phyloP scores from a whole-genome alignment of 2,797 vertebrate genomes.

The Triplophysa bombifrons region DNA sequence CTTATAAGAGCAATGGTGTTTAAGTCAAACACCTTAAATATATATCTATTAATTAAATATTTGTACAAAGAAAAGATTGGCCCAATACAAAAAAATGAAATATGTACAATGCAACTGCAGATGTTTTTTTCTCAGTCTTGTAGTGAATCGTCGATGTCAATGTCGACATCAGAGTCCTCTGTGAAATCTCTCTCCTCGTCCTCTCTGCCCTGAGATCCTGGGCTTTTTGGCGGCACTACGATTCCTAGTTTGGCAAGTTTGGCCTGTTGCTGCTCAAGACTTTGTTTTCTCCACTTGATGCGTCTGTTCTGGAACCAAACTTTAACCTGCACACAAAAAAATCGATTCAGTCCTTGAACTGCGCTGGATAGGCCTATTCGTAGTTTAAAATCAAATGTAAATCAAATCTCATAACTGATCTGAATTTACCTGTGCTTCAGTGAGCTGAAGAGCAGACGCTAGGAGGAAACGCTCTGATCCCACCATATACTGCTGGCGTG shows the following conservation, averaged over 20 bases:
- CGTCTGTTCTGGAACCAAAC: constrained; percentile 87
- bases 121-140: constrained; percentile 59
- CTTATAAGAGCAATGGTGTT: constrained; percentile 65
- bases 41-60: constrained; percentile 80
- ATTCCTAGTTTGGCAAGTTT: constrained; percentile 81
- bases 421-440: constrained; percentile 79
- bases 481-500: constrained; percentile 86
- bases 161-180: constrained; percentile 68
- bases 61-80: constrained; percentile 55
- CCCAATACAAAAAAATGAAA: constrained; percentile 45
- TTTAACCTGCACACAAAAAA: constrained; percentile 74
- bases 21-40: constrained; percentile 73
- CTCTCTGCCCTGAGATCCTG: constrained; percentile 74
- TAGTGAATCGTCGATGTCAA: constrained; percentile 71
- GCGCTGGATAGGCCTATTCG: no score
- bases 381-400: no score
- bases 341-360: not conserved
- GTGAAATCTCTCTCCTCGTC: constrained; percentile 77
- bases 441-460: constrained; percentile 80
- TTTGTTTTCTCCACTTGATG: constrained; percentile 89
- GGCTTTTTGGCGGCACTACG: constrained; percentile 70
- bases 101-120: constrained; percentile 65
- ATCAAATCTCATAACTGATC: not conserved
- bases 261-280: constrained; percentile 85
- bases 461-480: constrained; percentile 83